Base-by-base conservation (phyloP, 2,797 vertebrate genomes). In the Alectoris magna region DNA sequence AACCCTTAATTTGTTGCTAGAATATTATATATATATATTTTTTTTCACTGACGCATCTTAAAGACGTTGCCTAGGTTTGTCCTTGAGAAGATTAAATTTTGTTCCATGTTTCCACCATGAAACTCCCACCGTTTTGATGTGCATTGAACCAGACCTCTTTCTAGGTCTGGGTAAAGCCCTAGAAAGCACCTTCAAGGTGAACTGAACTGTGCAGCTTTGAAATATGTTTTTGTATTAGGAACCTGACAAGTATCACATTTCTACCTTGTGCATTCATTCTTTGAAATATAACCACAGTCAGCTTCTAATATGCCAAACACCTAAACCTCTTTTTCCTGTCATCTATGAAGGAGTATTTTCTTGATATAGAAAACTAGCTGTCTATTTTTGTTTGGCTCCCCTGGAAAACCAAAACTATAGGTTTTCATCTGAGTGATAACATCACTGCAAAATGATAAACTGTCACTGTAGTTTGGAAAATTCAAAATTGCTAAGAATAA, bases 281-380 rank as follows among this genome's bases (percentile, higher is more conserved):
- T 77, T 82, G 75, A 95, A 91, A 88, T 86, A 87, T 53, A 90
- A 72, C 60, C 88, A 80, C 58, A 77, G 68, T 67, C 73, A 87
- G 26, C 36, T 87, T 60, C 49, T 87, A 87, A 82, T 77, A 62
- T 62, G 72, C 72, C 74, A 87, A 84, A 88, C 43, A 82, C 34
- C n/a, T 66, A 59, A 46, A 38, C 14, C 26, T 85, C 68, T 72
- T 90, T 81, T 80, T 41, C 58, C 56, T 91, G 77, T 84, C 80
- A 76, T 14, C 11, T 67, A 23, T 67, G 59, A 94, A 76, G 15
- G 58, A 94, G 11, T 38, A 88, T 62, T 95, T 91, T 80, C 60
- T 58, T 83, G 34, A 70, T 63, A 66, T 1, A 75, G 55, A 77
- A 94, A 94, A 75, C 10, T 31, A 68, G 15, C 29, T 74, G 31